Base-by-base conservation (phyloP, 2,113 vertebrate genomes). In the Hypocryptadius cinnamomeus region DNA sequence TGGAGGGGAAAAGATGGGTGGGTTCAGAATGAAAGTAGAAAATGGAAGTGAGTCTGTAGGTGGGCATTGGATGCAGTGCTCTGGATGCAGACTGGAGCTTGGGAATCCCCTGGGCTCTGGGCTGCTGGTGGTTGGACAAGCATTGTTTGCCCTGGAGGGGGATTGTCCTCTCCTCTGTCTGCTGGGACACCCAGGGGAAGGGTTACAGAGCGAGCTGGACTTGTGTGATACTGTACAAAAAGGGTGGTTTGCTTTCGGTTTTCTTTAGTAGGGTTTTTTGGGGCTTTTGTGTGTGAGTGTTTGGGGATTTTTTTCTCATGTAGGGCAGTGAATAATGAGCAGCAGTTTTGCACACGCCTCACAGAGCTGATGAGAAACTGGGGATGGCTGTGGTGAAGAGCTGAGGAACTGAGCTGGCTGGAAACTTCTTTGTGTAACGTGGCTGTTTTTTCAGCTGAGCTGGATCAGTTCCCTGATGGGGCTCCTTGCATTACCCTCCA, bases 141-240 rank as follows among this genome's bases (percentile, higher is more conserved):
- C 2, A 3, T 28, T 65, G 20, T 57, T 35, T 31, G 87, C 25
- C 13, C 28, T 50, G 64, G 50, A 30, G 50, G 19, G 27, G 17
- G 12, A 2, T 42, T 77, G 22, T 71, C 30, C 51, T 83, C 44
- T 35, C 14, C n/a, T n/a, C 12, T n/a, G 16, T 2, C 45, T 54
- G 39, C 70, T 76, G 84, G 37, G 76, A 11, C 1, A 5, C 3
- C 24, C 47, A 5, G 56, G 44, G 59, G 50, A 15, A 25, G 37
- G 35, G 15, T 24, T 16, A 1, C 31, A 27, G 86, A 28, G 60
- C 0, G 0, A 37, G 13, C 8, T 64, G 50, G n/a, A 2, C 20
- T 82, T 1, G 3, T 18, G 24, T 1, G 13, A 5, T 35, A 0
- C 20, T 31, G 17, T 4, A 10, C 4, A 0, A 8, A 33, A 35